These are phyloP conservation scores for Nephrotoma flavescens DNA, from an alignment of 2,888 invertebrate species.

Conservation along the genomic window DNA sequence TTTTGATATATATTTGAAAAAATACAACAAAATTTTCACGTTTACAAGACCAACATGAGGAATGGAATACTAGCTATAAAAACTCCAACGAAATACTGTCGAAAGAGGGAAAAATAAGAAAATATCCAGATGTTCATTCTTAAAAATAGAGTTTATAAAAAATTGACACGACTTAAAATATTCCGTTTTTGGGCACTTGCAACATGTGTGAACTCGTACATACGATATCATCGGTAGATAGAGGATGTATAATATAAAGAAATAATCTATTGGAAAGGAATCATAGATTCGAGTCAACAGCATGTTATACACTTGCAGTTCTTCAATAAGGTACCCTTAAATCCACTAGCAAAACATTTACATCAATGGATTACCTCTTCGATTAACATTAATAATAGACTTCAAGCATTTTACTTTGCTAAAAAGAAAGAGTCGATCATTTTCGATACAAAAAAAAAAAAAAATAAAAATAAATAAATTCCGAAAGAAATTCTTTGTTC, in stretches of 20 bases:
- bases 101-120: neutral
- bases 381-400: neutral
- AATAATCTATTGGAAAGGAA: neutral
- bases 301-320: neutral
- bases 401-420: neutral
- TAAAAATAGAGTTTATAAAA: neutral
- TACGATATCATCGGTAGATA: neutral
- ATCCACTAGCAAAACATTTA: neutral
- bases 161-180: neutral
- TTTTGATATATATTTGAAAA: neutral
- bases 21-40: neutral
- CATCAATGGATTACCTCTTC: neutral
- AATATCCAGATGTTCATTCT: neutral
- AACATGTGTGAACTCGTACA: neutral
- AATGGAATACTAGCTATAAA: neutral
- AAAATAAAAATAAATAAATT: neutral
- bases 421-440: neutral
- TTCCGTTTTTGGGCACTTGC: neutral
- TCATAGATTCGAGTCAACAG: neutral
- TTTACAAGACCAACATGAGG: neutral
- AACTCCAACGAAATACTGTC: neutral
- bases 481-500: neutral
- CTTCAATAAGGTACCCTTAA: neutral
- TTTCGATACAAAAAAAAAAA: neutral
- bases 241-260: neutral